Conservation (phyloP, 2,888 invertebrate genomes). For the Liposcelis brunnea region DNA sequence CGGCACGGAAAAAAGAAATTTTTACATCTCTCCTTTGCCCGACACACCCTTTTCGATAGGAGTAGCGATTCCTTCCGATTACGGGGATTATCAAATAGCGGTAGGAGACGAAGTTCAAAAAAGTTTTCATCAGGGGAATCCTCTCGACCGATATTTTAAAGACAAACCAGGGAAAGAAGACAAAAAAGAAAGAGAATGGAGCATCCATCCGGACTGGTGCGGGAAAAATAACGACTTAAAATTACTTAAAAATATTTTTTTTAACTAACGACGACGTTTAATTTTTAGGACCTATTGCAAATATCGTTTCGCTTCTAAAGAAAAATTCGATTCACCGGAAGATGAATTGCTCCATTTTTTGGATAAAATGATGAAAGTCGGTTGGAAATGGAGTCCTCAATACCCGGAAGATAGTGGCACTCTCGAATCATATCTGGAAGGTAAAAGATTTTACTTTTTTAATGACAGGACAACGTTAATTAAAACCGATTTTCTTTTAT, state of each 20-base stretch:
- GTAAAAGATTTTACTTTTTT: not conserved
- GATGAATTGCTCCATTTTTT: conserved; percentile 59
- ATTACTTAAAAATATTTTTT: too few relatives aligned
- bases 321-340: conserved; percentile 55
- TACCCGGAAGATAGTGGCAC: conserved; percentile 26
- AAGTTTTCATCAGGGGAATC: conserved; percentile 30
- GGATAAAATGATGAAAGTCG: conserved; percentile 36
- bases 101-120: conserved; percentile 61
- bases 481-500: conserved; percentile 17
- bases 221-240: too few relatives aligned
- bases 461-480: too few relatives aligned
- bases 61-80: conserved; percentile 61
- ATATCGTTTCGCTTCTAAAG: conserved; percentile 65
- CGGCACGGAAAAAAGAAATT: conserved; percentile 59
- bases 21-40: conserved; percentile 64
- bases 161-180: conserved; percentile 24
- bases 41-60: conserved; percentile 78
- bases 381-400: conserved; percentile 46
- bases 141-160: conserved; percentile 48
- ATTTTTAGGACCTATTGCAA: conserved; percentile 64
- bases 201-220: conserved; percentile 77
- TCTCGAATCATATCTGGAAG: conserved; percentile 19
- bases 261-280: conserved; percentile 4
- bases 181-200: conserved; percentile 37
- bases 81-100: conserved; percentile 57